Percentiles rank a stretch among this genome's conserved stretches.
Evolutionary conservation across 2,888 invertebrate species (phyloP).

Genomic region (Suillia variegata): DNA sequence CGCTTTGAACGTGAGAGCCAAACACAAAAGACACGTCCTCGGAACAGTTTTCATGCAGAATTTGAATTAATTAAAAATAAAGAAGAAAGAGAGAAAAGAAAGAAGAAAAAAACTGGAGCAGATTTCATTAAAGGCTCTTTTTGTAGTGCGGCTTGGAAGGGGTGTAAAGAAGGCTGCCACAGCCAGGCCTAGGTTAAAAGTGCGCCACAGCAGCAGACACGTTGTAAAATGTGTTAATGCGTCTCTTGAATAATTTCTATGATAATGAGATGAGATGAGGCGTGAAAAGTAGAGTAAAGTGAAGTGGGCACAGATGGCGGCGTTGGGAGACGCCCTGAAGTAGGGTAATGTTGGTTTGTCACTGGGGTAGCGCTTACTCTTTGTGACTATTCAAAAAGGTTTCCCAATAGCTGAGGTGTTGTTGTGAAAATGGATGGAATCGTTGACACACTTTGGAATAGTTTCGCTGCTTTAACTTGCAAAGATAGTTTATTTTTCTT

Average conservation of each 20-base stretch:
- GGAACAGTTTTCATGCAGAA: slow-evolving; percentile 5
- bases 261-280: slow-evolving; percentile 3
- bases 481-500: no score
- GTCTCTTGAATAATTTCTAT: slow-evolving; percentile 17
- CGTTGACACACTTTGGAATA: no score
- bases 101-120: no score
- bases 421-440: no score
- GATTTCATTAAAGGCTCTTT: slow-evolving; percentile 6
- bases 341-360: no score
- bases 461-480: no score
- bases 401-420: no score
- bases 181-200: not conserved
- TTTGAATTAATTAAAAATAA: slow-evolving; percentile 20
- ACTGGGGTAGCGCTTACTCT: no score
- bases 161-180: not conserved
- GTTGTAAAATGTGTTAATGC: slow-evolving; percentile 17
- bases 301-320: not conserved
- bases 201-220: not conserved
- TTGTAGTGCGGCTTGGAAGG: not conserved
- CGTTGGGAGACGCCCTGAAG: no score
- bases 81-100: no score
- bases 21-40: not conserved
- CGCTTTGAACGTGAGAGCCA: not conserved
- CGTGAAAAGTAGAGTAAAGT: no score
- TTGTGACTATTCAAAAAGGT: no score